Evolutionary conservation across 2,888 invertebrate genomes (phyloP), one percentile per base, ranked within the genome.

Genomic region (Noctua pronuba): DNA sequence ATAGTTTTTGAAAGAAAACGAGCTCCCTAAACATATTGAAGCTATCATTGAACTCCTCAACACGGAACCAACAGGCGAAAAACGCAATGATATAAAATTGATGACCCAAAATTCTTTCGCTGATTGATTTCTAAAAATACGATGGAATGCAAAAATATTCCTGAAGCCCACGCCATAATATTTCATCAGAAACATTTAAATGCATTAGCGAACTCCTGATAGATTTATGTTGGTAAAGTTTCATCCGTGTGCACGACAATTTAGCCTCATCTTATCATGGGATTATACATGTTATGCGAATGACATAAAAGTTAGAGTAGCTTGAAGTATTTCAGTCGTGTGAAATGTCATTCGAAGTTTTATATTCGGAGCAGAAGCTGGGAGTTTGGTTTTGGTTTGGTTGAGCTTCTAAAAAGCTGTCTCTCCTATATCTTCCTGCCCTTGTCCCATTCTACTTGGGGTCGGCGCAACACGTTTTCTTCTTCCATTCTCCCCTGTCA

Each of bases 141-240:
- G 55, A 83, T 41, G 52, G 60, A 41, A 73, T 82, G 13, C 55
- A 2, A 66, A 86, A 71, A 68, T 76, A 18, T 75, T 71, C 49
- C 55, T n/a, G 49, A 65, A 74, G 60, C 71, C 65, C 60, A 68
- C 62, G 62, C 28, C 71, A 62, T 49, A 46, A 76, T 46, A 74
- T 80, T 77, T 86, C 75, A 62, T 64, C 66, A 38, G 49, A 68
- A 67, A 67, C 38, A 67, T 74, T 75, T 76, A 62, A 70, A 72
- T 66, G 38, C 31, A 76, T 84, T 83, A 82, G 83, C 55, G 41
- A 83, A 83, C 66, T 75, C 75, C 41, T 38, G 66, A 79, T 60
- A 38, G 84, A 79, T 84, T 83, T 79, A 80, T 74, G 21, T 55
- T 69, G 31, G 65, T 31, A 46, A 82, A 82, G 38, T 82, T 85